Percentiles rank a stretch among this genome's conserved stretches.
Conservation (phyloP, 2,113 vertebrate genomes). For the Pampusana beccarii region DNA sequence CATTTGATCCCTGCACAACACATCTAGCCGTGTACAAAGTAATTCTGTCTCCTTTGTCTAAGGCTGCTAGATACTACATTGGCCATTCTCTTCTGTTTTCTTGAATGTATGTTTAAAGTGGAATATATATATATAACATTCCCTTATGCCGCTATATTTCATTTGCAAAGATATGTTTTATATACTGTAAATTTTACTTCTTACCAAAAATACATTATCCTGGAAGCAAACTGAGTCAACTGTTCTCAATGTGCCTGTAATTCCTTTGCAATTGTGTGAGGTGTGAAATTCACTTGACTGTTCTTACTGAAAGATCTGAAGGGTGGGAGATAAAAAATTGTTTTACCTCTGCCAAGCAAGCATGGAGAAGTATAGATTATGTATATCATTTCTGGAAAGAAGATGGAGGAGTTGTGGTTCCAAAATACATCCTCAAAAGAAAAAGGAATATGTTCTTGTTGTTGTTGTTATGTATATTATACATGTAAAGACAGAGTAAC, state of each 20-base stretch:
- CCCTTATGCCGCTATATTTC: background rate
- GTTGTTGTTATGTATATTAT: background rate
- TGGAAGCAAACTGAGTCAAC: constrained; percentile 25
- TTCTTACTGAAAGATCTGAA: constrained; percentile 16
- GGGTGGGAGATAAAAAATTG: constrained; percentile 33
- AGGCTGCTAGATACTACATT: constrained; percentile 28
- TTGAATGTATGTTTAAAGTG: background rate
- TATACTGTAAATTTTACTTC: background rate
- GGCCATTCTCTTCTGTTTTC: background rate
- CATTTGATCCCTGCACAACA: constrained; percentile 26
- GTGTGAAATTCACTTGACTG: constrained; percentile 56
- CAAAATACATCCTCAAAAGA: background rate
- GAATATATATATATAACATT: background rate
- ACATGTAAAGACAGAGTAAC: background rate
- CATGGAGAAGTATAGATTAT: background rate
- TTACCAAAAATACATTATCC: constrained; percentile 8
- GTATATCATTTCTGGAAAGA: background rate
- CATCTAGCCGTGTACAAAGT: background rate
- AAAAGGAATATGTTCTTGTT: background rate
- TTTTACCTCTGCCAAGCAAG: constrained; percentile 20
- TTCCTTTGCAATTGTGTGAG: constrained; percentile 41
- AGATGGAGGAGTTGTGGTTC: background rate
- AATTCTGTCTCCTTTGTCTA: background rate
- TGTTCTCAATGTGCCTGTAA: constrained; percentile 22
- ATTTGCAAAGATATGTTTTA: background rate